Evolutionary conservation across 37 sponge, comb jelly and placozoan species (phyloP).

Genomic region (Hormiphora californensis): DNA sequence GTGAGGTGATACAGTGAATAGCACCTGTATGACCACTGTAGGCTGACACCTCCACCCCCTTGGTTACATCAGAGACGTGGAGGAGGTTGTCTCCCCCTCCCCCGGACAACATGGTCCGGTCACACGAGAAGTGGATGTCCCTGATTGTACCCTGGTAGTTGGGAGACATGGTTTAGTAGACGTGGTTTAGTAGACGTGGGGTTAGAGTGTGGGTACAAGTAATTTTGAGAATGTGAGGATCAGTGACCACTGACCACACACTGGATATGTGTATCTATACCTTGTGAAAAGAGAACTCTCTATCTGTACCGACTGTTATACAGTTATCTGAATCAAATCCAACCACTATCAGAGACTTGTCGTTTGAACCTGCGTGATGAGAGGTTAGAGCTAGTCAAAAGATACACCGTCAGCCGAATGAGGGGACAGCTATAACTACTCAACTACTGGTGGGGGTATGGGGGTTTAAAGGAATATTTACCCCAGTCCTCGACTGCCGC

Average conservation of each 20-base stretch:
- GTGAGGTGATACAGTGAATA: conserved; percentile 26
- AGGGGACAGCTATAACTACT: no score
- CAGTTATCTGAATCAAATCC: conserved; percentile 51
- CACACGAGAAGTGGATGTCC: conserved; percentile 20
- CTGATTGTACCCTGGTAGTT: conserved; percentile 38
- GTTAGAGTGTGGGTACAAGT: no score
- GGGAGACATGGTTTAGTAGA: no score
- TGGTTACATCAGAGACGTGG: neutral
- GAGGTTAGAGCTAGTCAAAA: no score
- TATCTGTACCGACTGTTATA: neutral
- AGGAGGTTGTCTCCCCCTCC: conserved; percentile 45
- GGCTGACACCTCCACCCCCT: conserved; percentile 20
- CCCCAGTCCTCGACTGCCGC: no score
- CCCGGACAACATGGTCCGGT: neutral
- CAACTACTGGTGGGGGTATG: no score
- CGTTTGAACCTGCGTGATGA: conserved; percentile 19
- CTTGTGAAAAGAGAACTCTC: conserved; percentile 54
- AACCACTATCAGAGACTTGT: conserved; percentile 27
- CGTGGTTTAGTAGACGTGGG: no score
- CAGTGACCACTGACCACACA: no score
- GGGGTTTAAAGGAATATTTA: no score
- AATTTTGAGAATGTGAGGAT: no score
- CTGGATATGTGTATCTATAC: no score
- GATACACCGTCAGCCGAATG: no score
- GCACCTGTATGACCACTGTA: conserved; percentile 43